A percentile compares a stretch with the other conserved stretches of the same genome.
These are phyloP conservation scores for Volucella inanis DNA, from an alignment of 2,888 invertebrate genomes.

Conservation along the genomic window DNA sequence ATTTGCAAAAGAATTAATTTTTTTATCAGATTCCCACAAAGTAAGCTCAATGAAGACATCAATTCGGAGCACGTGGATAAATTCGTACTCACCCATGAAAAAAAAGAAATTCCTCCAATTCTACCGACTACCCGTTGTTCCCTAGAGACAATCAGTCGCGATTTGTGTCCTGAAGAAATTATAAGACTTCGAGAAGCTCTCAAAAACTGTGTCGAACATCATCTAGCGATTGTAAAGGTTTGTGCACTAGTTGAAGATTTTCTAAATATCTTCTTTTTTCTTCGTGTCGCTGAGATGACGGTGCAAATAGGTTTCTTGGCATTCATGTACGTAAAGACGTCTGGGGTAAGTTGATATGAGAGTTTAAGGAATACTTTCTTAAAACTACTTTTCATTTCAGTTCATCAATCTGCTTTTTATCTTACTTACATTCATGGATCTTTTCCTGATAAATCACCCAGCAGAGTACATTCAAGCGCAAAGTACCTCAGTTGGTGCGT, in stretches of 20 bases:
- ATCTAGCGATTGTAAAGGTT: constrained; percentile 76
- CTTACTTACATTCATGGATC: constrained; percentile 12
- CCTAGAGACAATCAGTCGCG: not conserved
- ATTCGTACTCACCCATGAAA: constrained; percentile 3
- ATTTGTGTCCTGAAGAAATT: constrained; percentile 9
- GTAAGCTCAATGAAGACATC: not conserved
- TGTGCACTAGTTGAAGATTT: constrained; percentile 70
- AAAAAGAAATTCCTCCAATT: not conserved
- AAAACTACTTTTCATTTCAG: not conserved
- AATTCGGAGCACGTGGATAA: not conserved
- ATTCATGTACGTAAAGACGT: constrained; percentile 23
- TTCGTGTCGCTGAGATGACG: constrained; percentile 32
- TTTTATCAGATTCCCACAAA: constrained; percentile 18
- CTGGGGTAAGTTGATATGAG: constrained; percentile 43
- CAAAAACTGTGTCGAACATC: constrained; percentile 76
- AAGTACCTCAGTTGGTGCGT: not conserved
- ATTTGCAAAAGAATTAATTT: not conserved
- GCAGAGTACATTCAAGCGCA: constrained; percentile 22
- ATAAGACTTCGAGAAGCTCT: constrained; percentile 44
- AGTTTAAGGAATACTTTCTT: not conserved
- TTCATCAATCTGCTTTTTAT: not conserved
- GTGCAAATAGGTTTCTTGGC: constrained; percentile 55
- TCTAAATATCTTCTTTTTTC: constrained; percentile 40
- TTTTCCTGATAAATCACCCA: constrained; percentile 41
- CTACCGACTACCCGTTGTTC: not conserved